A percentile compares a stretch with the other conserved stretches of the same genome.
Conservation (phyloP, 2,888 invertebrate genomes). For the Physocephala rufipes region DNA sequence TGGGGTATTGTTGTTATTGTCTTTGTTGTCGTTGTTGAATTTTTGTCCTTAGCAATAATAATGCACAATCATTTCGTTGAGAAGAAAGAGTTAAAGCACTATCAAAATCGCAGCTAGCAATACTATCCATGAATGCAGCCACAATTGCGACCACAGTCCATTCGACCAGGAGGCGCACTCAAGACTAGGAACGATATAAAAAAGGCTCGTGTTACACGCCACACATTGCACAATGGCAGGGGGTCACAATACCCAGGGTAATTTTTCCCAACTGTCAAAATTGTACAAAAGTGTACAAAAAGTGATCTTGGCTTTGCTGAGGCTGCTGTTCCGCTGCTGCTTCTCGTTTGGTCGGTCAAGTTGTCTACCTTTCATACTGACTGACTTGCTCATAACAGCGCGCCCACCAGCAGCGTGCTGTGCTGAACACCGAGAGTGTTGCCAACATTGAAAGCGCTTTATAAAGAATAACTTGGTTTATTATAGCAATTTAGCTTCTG, state of each 20-base stretch:
- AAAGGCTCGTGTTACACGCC: constrained; percentile 40
- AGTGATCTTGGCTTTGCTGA: constrained; percentile 44
- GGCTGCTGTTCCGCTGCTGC: constrained; percentile 30
- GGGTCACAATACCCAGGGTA: constrained; percentile 61
- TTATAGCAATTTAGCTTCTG: constrained; percentile 65
- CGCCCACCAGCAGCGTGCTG: constrained; percentile 46
- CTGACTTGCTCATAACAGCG: constrained; percentile 36
- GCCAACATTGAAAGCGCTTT: constrained; percentile 33
- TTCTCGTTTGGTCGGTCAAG: neutral
- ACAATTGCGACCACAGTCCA: constrained; percentile 15
- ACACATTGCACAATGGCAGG: constrained; percentile 57
- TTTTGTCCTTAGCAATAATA: constrained; percentile 23
- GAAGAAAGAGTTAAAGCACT: neutral
- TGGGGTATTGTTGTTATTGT: neutral
- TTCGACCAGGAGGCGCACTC: neutral
- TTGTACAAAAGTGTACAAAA: constrained; percentile 55
- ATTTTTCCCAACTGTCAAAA: constrained; percentile 64
- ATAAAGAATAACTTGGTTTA: constrained; percentile 53
- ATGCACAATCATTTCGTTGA: constrained; percentile 9
- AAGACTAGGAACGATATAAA: constrained; percentile 29
- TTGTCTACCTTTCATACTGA: constrained; percentile 12
- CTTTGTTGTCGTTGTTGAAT: constrained; percentile 9
- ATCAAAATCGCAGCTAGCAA: neutral
- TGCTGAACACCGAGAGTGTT: neutral
- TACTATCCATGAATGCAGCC: neutral